phyloP scores from a whole-genome alignment of 2,797 vertebrate species.

The Phrynocephalus vlangalii region DNA sequence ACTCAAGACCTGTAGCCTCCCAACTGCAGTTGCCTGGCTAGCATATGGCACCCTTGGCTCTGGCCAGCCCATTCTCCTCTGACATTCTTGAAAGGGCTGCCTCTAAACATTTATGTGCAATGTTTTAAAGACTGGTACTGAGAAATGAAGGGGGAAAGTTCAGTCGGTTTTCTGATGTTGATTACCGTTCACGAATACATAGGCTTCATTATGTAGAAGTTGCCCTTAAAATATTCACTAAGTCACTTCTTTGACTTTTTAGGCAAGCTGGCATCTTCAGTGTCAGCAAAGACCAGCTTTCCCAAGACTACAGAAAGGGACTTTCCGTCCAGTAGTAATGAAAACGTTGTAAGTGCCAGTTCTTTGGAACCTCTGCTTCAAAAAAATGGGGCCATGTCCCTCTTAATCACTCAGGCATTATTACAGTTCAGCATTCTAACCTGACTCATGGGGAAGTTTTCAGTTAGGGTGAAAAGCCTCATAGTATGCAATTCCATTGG shows the following conservation, averaged over 20 bases:
- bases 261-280: conserved; percentile 7
- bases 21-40: not conserved
- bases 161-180: conserved; percentile 21
- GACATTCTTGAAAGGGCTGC: not conserved
- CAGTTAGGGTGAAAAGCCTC: conserved; percentile 55
- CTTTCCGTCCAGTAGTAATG: conserved; percentile 13
- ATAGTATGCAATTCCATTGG: conserved; percentile 62
- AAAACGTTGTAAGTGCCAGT: conserved; percentile 40
- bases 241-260: conserved; percentile 40
- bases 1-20: too few relatives aligned
- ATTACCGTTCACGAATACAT: conserved; percentile 38
- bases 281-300: not conserved
- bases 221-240: conserved; percentile 31
- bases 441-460: conserved; percentile 53
- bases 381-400: conserved; percentile 50
- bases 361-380: conserved; percentile 49
- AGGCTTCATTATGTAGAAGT: conserved; percentile 25
- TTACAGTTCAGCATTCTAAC: conserved; percentile 55
- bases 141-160: not conserved
- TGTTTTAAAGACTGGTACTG: not conserved
- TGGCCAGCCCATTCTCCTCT: not conserved
- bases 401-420: conserved; percentile 54
- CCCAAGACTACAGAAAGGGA: conserved; percentile 23
- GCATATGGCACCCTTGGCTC: not conserved
- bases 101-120: not conserved